Base-by-base conservation (phyloP, 1,140 invertebrate species). In the Procambarus clarkii region DNA sequence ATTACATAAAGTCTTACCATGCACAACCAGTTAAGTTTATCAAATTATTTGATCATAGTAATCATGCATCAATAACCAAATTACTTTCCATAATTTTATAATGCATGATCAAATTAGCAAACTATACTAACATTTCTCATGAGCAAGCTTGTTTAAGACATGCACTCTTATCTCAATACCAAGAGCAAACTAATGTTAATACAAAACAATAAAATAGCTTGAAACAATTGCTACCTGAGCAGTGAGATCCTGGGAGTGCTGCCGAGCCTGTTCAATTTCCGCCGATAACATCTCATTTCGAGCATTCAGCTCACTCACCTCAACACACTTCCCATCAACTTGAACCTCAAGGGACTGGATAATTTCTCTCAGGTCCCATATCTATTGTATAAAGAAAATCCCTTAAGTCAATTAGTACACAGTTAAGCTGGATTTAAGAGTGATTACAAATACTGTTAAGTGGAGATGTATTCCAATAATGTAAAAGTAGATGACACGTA, bases 311-410 rank as follows among this genome's bases (percentile, higher is more conserved):
- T 86, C 74, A 21, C 50, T 18, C 24, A 78, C 85, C 76, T 86
- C 54, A 44, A 78, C 50, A 24, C 85, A 86, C 15, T 78, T 74
- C 5, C 71, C 15, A 54, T 86, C 85, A 21, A 78, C 71, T 46
- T 86, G 85, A 21, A 74, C 69, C 76, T 86, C 85, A 45, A 86
- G 64, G 21, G 85, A 86, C 21, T 78, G 85, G 48, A 86, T 86
- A 48, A 86, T 86, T 58, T 86, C 85, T 58, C 85, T 71, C n/a
- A 86, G 85, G 24, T 86, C 85, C 48, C 71, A 86, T 18, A 86
- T 86, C 85, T 86, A 71, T n/a, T 78, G n/a, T 78, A 48, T 3
- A 24, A 74, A 74, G 13, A 54, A 54, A 54, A 0, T 5, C 13
- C 0, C 50, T 8, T 54, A 11, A 54, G 50, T 54, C 13, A 54